Base-by-base conservation (phyloP, 30 jellyfish, hydroid and myxozoan genomes). In the Rhopilema esculentum region DNA sequence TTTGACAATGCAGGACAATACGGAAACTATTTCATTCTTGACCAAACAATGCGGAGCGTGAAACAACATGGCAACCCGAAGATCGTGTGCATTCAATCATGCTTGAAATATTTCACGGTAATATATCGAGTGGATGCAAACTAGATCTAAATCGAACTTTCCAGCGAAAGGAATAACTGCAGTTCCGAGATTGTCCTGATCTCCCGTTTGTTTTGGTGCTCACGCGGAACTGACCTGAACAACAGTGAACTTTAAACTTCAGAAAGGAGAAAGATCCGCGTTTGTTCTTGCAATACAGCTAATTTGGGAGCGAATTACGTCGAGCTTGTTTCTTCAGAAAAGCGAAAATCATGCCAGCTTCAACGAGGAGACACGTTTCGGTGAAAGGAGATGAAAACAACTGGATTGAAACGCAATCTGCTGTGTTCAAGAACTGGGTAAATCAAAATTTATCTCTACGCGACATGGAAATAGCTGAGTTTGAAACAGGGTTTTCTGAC, bases 381-480 rank as follows among this genome's bases (percentile, higher is more conserved):
- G 92, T 96, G 23, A 87, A 80, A 65, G 99, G 99, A 51, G 88
- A 77, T 29, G 99, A 96, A 84, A 97, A 88, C 74, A 91, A 96
- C 92, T 97, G 99, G 99, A 75, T 92, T 24, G 97, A 92, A 40
- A 97, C 97, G 92, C 99, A 97, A 81, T 84, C 81, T 29, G 90
- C 97, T 27, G 97, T 98, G 1, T 97, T 97, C 92, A 97, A 98
- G 52, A 92, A 92, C 33, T 97, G 99, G 99, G 97, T 90, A 27
- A 97, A 97, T 69, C 97, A 92, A 62, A 88, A 90, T 68, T 67
- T 97, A 48, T 82, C 61, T 16, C 49, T 61, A 20, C 87, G 97
- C 25, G 95, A 87, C 25, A 75, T 89, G 91, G 86, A 87, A 27
- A 30, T 97, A 22, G 88, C 84, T 1, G 95, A 87, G n/a, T 79